Conservation (phyloP, 1,140 invertebrate genomes). For the Ceratosolen solmsi region DNA sequence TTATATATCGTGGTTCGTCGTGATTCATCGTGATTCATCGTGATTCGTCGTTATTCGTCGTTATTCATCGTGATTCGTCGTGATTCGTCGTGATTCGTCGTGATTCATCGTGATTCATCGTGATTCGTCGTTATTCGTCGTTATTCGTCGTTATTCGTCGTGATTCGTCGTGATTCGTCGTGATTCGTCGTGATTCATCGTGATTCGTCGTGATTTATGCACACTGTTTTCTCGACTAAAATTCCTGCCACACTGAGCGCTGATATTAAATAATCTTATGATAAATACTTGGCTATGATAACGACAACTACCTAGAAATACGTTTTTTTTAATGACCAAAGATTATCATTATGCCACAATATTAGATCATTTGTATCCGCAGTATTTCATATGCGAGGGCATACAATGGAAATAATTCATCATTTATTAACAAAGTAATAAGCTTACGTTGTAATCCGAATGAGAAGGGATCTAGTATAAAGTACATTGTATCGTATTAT, state of each 20-base stretch:
- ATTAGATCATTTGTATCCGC: not conserved
- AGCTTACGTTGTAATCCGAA: not conserved
- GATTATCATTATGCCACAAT: not conserved
- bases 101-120: not conserved
- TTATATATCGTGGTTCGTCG: too few species aligned
- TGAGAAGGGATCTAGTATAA: not conserved
- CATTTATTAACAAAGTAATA: not conserved
- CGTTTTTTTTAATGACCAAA: not conserved
- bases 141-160: too few species aligned
- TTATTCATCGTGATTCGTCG: too few species aligned
- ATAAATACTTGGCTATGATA: too few species aligned
- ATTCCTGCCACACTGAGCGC: not conserved
- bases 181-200: too few species aligned
- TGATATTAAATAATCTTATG: not conserved
- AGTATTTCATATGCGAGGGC: not conserved
- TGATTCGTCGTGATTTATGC: too few species aligned
- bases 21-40: not conserved
- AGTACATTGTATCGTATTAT: not conserved
- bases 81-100: too few species aligned
- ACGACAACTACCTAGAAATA: not conserved
- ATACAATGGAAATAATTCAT: not conserved
- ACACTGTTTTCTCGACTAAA: not conserved
- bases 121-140: too few species aligned
- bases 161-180: too few species aligned
- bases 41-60: too few species aligned